Base-by-base conservation (phyloP, 2,113 vertebrate genomes). In the Silurus asotus region DNA sequence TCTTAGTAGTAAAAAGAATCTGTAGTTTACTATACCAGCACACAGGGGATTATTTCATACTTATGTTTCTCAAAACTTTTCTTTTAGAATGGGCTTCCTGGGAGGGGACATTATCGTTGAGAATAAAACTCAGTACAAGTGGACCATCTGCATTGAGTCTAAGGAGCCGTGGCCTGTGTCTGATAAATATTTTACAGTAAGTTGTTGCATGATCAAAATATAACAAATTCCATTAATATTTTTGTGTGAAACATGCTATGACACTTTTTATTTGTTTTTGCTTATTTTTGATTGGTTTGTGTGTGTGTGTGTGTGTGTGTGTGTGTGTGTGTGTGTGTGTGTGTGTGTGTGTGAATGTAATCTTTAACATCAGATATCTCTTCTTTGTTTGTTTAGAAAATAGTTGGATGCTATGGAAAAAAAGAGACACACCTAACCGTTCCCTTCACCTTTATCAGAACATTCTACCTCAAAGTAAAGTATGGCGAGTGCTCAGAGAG, bases 71-170 rank as follows among this genome's bases (percentile, higher is more conserved):
- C 8, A 64, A n/a, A 3, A 65, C 6, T 77, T 77, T 53, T 13
- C 10, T 77, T 77, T 37, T 28, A 80, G 78, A 62, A 80, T 80
- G 78, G 77, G 77, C 4, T 37, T 80, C 77, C 77, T 80, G 55
- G 55, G 53, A 13, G 77, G 77, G 28, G 56, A 28, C 13, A 45
- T 80, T 17, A 48, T 28, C 23, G 2, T 81, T 10, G 2, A 48
- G 8, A 81, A 80, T 37, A 37, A 37, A 3, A 61, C 78, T 19
- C 15, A 2, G 4, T 61, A 80, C 58, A 28, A 61, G 17, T 80
- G 78, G 78, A 61, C 78, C 15, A 8, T 80, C 58, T 80, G 78
- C 23, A 51, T 62, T 1, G 25, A 80, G 28, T 45, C 55, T 15
- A 2, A 61, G 77, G 58, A 61, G n/a, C 20, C 53, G 17, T 80